Percentiles rank a stretch among this genome's conserved stretches.
These are phyloP conservation scores for Cantharis lateralis DNA, from an alignment of 2,888 invertebrate species.

Conservation along the genomic window DNA sequence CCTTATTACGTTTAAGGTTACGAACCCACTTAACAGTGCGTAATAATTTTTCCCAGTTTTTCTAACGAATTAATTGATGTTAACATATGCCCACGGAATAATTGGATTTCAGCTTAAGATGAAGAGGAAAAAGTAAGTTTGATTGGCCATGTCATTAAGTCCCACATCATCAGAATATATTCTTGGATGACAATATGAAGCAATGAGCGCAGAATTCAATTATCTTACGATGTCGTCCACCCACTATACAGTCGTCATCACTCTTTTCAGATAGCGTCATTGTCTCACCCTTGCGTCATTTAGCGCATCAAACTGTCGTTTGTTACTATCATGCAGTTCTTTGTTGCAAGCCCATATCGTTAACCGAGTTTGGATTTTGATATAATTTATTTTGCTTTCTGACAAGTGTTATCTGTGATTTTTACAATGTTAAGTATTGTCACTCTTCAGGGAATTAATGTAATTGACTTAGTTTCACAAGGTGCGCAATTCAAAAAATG, in stretches of 20 bases:
- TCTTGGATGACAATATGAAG: constrained; percentile 50
- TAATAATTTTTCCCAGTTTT: not conserved
- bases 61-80: not conserved
- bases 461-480: not conserved
- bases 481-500: not conserved
- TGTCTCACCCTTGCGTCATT: constrained; percentile 57
- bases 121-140: constrained; percentile 40
- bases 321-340: constrained; percentile 47
- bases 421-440: constrained; percentile 18
- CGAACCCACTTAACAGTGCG: not conserved
- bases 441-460: not conserved
- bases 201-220: constrained; percentile 53
- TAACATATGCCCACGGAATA: not conserved
- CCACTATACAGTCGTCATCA: constrained; percentile 51
- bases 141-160: constrained; percentile 47
- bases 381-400: constrained; percentile 45
- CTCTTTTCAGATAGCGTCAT: constrained; percentile 55
- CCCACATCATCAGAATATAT: constrained; percentile 53
- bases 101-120: not conserved
- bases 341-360: constrained; percentile 41
- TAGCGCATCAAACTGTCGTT: constrained; percentile 56
- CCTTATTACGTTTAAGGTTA: constrained; percentile 34
- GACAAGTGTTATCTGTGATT: constrained; percentile 39
- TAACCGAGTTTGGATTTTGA: constrained; percentile 47
- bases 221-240: constrained; percentile 44